Percentiles rank a stretch among this genome's conserved stretches.
phyloP scores from a whole-genome alignment of 1,140 invertebrate genomes.

The Ericerus pela region DNA sequence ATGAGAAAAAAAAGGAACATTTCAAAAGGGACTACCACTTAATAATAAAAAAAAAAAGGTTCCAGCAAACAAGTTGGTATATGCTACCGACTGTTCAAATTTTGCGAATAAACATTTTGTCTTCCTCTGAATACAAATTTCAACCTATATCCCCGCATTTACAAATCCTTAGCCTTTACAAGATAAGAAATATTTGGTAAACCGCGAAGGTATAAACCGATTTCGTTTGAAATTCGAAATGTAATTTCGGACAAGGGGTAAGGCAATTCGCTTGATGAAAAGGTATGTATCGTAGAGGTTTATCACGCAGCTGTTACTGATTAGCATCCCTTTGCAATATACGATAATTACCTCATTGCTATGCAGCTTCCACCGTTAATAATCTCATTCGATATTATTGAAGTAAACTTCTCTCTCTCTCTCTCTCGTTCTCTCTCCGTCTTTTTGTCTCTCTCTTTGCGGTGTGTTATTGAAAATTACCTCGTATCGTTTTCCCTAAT shows the following conservation, averaged over 20 bases:
- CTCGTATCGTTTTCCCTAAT: conserved; percentile 1
- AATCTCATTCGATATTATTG: conserved; percentile 10
- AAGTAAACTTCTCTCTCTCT: neutral
- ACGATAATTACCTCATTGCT: conserved; percentile 11
- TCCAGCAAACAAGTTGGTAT: too few relatives aligned
- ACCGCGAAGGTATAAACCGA: neutral
- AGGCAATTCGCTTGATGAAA: neutral
- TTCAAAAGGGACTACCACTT: too few relatives aligned
- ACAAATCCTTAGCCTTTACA: too few relatives aligned
- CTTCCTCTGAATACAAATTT: too few relatives aligned
- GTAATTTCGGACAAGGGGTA: conserved; percentile 8
- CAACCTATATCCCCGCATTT: too few relatives aligned
- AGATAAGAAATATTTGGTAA: too few relatives aligned
- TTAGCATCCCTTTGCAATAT: conserved; percentile 9
- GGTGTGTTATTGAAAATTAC: conserved; percentile 8
- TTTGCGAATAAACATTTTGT: too few relatives aligned
- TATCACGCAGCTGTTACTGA: conserved; percentile 11
- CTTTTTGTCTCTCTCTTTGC: too few relatives aligned
- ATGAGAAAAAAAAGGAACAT: too few relatives aligned
- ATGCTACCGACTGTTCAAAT: too few relatives aligned
- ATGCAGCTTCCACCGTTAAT: conserved; percentile 10
- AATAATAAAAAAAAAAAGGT: too few relatives aligned
- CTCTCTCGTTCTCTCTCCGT: too few relatives aligned
- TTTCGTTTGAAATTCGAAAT: conserved; percentile 6
- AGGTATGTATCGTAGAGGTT: conserved; percentile 2